phyloP scores from a whole-genome alignment of 2,797 vertebrate genomes.

The Pitangus sulphuratus region DNA sequence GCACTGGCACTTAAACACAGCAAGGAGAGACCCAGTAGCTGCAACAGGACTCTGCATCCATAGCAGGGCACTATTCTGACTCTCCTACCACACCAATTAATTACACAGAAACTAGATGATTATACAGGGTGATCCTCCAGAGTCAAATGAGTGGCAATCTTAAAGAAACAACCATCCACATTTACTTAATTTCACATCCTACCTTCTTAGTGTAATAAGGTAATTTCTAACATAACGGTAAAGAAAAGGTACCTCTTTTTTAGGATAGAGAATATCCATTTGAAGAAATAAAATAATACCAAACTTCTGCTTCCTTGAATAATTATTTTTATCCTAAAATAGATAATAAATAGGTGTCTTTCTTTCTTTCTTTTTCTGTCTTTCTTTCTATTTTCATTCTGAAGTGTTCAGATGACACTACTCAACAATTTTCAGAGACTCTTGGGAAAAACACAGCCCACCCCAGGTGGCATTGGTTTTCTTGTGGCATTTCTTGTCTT shows the following conservation, averaged over 20 bases:
- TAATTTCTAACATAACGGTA: background rate
- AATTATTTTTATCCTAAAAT: background rate
- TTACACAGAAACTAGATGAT: background rate
- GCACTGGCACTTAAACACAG: background rate
- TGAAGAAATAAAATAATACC: background rate
- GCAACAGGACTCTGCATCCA: background rate
- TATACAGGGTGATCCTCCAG: background rate
- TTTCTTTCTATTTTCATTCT: background rate
- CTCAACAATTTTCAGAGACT: constrained; percentile 18
- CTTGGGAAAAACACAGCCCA: background rate
- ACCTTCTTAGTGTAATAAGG: background rate
- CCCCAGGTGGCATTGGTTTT: constrained; percentile 13
- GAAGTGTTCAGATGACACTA: background rate
- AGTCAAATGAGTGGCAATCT: background rate
- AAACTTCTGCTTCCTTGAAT: background rate
- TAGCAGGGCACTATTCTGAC: background rate
- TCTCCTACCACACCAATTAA: background rate
- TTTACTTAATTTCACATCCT: background rate
- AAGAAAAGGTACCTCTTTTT: background rate
- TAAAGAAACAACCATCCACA: background rate
- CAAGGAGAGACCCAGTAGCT: background rate
- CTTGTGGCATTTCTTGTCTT: constrained; percentile 1
- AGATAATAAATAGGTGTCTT: background rate
- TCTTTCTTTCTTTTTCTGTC: background rate
- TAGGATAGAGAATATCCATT: background rate